A percentile compares a stretch with the other conserved stretches of the same genome.
These are phyloP conservation scores for Tromatobia lineatoria DNA, from an alignment of 2,888 invertebrate genomes.

Conservation along the genomic window DNA sequence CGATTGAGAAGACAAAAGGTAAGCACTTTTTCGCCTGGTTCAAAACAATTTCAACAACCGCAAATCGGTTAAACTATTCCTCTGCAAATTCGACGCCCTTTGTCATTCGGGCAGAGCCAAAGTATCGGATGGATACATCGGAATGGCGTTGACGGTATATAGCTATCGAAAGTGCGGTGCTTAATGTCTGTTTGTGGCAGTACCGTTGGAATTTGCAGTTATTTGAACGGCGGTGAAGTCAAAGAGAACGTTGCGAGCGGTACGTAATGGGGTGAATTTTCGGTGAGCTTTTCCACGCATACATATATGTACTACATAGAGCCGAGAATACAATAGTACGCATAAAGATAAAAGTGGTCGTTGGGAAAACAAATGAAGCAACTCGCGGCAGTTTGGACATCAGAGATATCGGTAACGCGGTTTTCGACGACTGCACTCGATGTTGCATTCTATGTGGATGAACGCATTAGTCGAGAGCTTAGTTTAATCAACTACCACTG, in stretches of 20 bases:
- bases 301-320: background rate
- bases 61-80: background rate
- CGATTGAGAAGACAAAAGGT: too few relatives aligned
- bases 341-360: background rate
- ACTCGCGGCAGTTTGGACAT: background rate
- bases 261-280: slow-evolving; percentile 7
- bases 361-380: background rate
- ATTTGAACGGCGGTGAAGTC: slow-evolving; percentile 3
- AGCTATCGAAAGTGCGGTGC: background rate
- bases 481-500: background rate
- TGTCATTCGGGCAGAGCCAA: background rate
- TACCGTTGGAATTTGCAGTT: slow-evolving; percentile 6
- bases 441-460: background rate
- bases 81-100: background rate
- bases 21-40: too few relatives aligned
- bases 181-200: slow-evolving; percentile 24
- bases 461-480: background rate
- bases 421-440: background rate
- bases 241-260: background rate
- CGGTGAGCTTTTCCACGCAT: background rate
- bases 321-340: background rate
- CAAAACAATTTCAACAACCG: background rate
- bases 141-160: background rate
- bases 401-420: background rate
- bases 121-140: background rate